Conservation (phyloP, 2,113 vertebrate genomes). For the Brachirus orientalis region DNA sequence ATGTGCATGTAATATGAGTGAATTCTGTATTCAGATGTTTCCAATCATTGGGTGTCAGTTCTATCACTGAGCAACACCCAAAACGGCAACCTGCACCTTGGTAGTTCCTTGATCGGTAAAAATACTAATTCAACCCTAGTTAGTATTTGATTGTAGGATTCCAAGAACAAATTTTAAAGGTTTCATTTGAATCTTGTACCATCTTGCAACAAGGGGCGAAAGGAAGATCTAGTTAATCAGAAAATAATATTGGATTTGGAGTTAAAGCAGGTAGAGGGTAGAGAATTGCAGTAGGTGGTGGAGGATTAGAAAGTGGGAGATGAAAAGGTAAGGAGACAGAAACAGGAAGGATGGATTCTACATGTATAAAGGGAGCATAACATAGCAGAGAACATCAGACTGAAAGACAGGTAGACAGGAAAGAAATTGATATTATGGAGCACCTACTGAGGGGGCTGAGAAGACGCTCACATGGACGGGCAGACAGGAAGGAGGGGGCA, state of each 20-base stretch:
- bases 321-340: constrained; percentile 55
- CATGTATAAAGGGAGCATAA: constrained; percentile 25
- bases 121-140: no score
- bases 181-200: background rate
- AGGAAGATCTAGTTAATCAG: background rate
- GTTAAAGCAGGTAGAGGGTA: constrained; percentile 51
- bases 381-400: background rate
- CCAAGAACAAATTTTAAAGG: background rate
- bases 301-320: constrained; percentile 1
- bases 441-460: constrained; percentile 35
- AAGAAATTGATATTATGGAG: constrained; percentile 22
- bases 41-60: no score
- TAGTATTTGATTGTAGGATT: background rate
- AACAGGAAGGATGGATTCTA: constrained; percentile 25
- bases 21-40: no score
- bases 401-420: constrained; percentile 33
- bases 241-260: constrained; percentile 55
- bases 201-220: constrained; percentile 5
- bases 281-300: background rate
- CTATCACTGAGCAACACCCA: no score
- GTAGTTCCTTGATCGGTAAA: background rate
- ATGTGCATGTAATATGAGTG: no score
- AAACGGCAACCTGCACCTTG: background rate
- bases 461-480: constrained; percentile 4
- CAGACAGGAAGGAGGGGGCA: constrained; percentile 40